Evolutionary conservation across 2,113 vertebrate species (phyloP).

Genomic region (Oncorhynchus masou): DNA sequence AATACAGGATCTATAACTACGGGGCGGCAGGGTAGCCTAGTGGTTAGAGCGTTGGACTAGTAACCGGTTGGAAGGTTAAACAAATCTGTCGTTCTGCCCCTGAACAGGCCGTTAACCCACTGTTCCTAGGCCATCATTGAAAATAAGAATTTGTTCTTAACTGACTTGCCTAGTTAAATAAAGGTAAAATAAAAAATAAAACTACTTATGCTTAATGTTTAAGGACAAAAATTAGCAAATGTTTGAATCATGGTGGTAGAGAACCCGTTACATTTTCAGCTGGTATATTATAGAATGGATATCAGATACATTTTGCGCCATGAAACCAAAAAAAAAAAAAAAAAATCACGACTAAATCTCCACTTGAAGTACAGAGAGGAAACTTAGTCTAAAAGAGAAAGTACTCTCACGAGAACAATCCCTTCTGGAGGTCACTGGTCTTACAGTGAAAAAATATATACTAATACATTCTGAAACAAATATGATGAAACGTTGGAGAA

Average conservation of each 20-base stretch:
- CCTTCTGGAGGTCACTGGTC: not conserved
- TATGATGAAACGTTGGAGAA: conserved; percentile 15
- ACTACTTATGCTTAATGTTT: not conserved
- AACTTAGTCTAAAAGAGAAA: not conserved
- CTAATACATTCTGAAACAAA: conserved; percentile 44
- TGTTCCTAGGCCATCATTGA: too few relatives aligned
- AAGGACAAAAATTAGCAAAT: not conserved
- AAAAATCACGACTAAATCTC: not conserved
- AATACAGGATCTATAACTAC: not conserved
- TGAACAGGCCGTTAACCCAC: too few relatives aligned
- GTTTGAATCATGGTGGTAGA: not conserved
- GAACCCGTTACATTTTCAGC: not conserved
- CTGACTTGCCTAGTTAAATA: too few relatives aligned
- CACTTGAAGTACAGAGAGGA: not conserved
- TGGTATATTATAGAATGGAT: not conserved
- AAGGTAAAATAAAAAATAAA: too few relatives aligned
- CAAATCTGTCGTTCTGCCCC: too few relatives aligned
- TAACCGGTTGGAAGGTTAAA: too few relatives aligned
- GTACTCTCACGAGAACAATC: not conserved
- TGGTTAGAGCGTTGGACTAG: too few relatives aligned
- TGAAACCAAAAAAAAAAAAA: not conserved
- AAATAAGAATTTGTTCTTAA: too few relatives aligned
- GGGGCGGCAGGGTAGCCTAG: too few relatives aligned
- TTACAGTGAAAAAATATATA: conserved; percentile 37
- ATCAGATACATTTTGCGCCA: not conserved